A percentile compares a stretch with the other conserved stretches of the same genome.
Evolutionary conservation across 2,113 vertebrate species (phyloP).

Genomic region (Willisornis vidua): DNA sequence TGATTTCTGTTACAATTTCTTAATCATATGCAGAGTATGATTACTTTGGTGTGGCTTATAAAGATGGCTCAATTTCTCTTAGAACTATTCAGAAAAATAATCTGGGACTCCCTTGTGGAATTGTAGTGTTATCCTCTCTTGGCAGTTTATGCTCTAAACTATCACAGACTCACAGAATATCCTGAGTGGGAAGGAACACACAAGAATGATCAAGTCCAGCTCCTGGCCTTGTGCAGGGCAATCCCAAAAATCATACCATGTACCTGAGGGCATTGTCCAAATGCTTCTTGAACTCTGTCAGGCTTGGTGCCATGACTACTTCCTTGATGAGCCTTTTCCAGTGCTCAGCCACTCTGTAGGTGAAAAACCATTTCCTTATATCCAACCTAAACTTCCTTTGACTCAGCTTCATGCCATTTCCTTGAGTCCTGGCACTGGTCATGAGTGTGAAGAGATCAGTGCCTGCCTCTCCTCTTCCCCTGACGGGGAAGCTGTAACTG

Average conservation of each 20-base stretch:
- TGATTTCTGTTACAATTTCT: not conserved
- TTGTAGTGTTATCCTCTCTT: not conserved
- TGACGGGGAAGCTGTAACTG: too few relatives aligned
- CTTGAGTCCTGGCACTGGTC: not conserved
- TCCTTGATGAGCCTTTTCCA: not conserved
- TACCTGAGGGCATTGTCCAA: not conserved
- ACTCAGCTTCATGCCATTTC: not conserved
- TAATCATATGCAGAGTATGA: not conserved
- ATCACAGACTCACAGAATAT: not conserved
- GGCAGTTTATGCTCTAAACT: not conserved
- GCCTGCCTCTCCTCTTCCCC: not conserved
- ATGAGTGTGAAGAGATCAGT: rapidly evolving
- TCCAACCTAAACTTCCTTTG: not conserved
- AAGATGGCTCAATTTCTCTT: not conserved
- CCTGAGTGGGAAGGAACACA: not conserved
- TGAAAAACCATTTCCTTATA: not conserved
- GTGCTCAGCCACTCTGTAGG: not conserved
- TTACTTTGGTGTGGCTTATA: not conserved
- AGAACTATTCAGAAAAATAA: not conserved
- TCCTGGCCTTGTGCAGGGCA: not conserved
- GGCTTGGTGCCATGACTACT: not conserved
- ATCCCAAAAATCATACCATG: not conserved
- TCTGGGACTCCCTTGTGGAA: not conserved
- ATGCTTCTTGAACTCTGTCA: not conserved
- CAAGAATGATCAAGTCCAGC: not conserved